Evolutionary conservation across 2,113 vertebrate genomes (phyloP), one percentile per base, ranked within the genome.

Genomic region (Ctenomys sociabilis): DNA sequence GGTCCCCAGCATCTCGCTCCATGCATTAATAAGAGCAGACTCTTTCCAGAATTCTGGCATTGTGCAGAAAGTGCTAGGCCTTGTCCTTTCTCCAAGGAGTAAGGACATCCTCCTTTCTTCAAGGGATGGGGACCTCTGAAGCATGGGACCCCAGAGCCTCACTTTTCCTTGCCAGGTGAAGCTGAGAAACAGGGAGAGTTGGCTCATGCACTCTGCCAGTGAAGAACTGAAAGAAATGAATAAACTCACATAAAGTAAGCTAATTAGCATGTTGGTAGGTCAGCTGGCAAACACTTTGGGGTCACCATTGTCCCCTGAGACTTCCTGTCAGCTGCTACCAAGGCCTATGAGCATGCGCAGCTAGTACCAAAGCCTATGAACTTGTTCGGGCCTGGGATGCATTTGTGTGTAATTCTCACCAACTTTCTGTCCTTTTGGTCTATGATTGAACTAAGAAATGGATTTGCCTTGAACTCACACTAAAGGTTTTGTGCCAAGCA

Each of bases 361-460:
- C n/a, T n/a, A n/a, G n/a, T n/a, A n/a, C n/a, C n/a, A n/a, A n/a
- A n/a, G n/a, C n/a, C n/a, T n/a, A n/a, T 11, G 16, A 16, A 49
- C 11, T 32, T 2, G 5, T 32, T 78, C 22, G 30, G 3, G 43
- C 49, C 40, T 49, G 54, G 54, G 22, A 72, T 66, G 64, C 57
- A 35, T 77, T 30, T 4, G 7, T 24, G 43, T 64, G 49, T 49
- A 13, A 10, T 82, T 66, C 66, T 59, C 63, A 43, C n/a, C 9
- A 63, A 11, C 0, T 45, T 49, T n/a, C 12, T 11, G 2, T 40
- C 61, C 43, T 14, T 0, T 0, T 0, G 4, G 8, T n/a, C 54
- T n/a, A 0, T 11, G 1, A 11, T 52, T 35, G 61, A 16, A 52
- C 13, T 13, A 32, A 61, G 45, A 84, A 12, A 30, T 40, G n/a